Percentiles rank a stretch among this genome's conserved stretches.
Evolutionary conservation across 2,113 vertebrate species (phyloP).

Genomic region (Scophthalmus maximus): DNA sequence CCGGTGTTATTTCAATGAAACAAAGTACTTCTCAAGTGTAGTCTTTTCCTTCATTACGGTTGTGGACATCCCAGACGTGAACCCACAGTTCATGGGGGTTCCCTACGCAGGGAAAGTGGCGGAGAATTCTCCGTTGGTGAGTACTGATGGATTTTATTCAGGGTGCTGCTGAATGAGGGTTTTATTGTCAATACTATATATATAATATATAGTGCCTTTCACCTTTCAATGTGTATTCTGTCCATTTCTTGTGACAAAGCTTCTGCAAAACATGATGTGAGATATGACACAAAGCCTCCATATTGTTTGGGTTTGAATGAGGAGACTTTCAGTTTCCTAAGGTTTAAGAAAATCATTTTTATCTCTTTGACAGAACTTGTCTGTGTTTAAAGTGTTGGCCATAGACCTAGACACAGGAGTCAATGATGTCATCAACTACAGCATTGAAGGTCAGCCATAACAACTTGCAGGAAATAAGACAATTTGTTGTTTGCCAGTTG

Average conservation of each 20-base stretch:
- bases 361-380: slow-evolving; percentile 63
- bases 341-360: not conserved
- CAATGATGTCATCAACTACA: slow-evolving; percentile 78
- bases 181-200: not conserved
- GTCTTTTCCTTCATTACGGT: slow-evolving; percentile 82
- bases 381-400: slow-evolving; percentile 81
- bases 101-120: slow-evolving; percentile 74
- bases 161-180: not conserved
- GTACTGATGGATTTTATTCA: slow-evolving; percentile 20
- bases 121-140: slow-evolving; percentile 78
- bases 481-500: not conserved
- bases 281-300: not conserved
- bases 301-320: not conserved
- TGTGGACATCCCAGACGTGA: slow-evolving; percentile 82
- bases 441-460: slow-evolving; percentile 80
- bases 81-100: slow-evolving; percentile 83
- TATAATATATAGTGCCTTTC: not conserved
- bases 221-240: not conserved
- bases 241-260: not conserved
- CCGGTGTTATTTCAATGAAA: accelerated
- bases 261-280: not conserved
- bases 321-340: not conserved
- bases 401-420: slow-evolving; percentile 86
- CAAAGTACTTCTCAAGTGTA: not conserved
- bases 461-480: not conserved